Conservation (phyloP, 2,113 vertebrate species). For the Cryptomyrus ogoouensis region DNA sequence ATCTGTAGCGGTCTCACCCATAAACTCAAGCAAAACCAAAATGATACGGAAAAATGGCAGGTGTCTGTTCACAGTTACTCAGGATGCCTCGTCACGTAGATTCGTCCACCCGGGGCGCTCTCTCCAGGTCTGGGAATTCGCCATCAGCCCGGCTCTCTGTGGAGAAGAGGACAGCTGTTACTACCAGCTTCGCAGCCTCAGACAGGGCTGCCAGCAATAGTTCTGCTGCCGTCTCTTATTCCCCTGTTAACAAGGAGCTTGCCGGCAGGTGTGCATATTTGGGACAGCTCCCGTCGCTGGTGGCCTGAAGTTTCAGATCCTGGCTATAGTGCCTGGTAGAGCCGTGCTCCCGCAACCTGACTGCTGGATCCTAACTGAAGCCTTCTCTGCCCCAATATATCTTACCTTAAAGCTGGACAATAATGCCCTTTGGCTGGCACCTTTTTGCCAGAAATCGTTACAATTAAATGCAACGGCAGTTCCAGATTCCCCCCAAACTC, state of each 20-base stretch:
- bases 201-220: neutral
- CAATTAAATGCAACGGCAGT: neutral
- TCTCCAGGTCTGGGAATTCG: neutral
- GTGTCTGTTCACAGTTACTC: neutral
- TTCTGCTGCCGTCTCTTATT: neutral
- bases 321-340: neutral
- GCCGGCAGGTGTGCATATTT: neutral
- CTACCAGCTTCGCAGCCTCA: neutral
- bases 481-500: neutral
- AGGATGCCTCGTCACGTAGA: neutral
- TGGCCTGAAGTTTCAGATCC: neutral
- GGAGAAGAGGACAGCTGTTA: neutral
- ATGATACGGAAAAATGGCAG: neutral
- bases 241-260: neutral
- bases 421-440: neutral
- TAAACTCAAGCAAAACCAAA: neutral
- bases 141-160: neutral
- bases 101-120: neutral
- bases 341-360: neutral
- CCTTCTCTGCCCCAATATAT: neutral
- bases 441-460: neutral
- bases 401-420: neutral
- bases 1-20: neutral
- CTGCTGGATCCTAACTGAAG: neutral
- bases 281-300: neutral